Percentiles rank a stretch among this genome's conserved stretches.
phyloP scores from a whole-genome alignment of 1,140 invertebrate species.

The Drosophila nannoptera region DNA sequence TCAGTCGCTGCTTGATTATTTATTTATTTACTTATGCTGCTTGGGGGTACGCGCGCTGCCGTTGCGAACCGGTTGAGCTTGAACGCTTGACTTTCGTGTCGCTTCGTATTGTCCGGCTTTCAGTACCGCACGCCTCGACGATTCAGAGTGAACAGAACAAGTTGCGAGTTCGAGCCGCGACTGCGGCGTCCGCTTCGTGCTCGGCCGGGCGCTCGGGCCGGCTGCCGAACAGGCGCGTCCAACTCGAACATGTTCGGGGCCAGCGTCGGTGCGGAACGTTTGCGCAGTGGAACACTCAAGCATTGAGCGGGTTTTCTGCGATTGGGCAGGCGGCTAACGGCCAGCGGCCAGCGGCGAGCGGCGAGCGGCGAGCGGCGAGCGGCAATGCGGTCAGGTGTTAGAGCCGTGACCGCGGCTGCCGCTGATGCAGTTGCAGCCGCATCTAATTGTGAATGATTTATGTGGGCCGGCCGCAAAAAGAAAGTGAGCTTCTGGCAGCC shows the following conservation, averaged over 20 bases:
- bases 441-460: slow-evolving; percentile 76
- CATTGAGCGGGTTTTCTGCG: neutral
- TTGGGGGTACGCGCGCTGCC: slow-evolving; percentile 6
- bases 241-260: slow-evolving; percentile 37
- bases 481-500: slow-evolving; percentile 44
- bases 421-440: slow-evolving; percentile 59
- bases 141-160: slow-evolving; percentile 52
- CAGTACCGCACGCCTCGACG: slow-evolving; percentile 50
- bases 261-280: slow-evolving; percentile 16
- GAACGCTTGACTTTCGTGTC: slow-evolving; percentile 1
- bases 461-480: slow-evolving; percentile 62
- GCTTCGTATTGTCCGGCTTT: slow-evolving; percentile 36
- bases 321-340: too few species aligned
- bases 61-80: slow-evolving; percentile 20
- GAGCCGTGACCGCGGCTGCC: slow-evolving; percentile 41
- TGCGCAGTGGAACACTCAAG: slow-evolving; percentile 21
- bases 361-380: slow-evolving; percentile 7
- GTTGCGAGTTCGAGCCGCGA: slow-evolving; percentile 44
- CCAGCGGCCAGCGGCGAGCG: too few species aligned
- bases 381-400: slow-evolving; percentile 44
- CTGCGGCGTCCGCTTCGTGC: slow-evolving; percentile 20
- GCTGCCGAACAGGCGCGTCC: neutral
- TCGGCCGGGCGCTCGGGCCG: slow-evolving; percentile 22
- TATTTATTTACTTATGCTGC: slow-evolving; percentile 9
- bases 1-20: neutral